phyloP scores from a whole-genome alignment of 1,140 invertebrate genomes.

The Sminthurinus signatus region DNA sequence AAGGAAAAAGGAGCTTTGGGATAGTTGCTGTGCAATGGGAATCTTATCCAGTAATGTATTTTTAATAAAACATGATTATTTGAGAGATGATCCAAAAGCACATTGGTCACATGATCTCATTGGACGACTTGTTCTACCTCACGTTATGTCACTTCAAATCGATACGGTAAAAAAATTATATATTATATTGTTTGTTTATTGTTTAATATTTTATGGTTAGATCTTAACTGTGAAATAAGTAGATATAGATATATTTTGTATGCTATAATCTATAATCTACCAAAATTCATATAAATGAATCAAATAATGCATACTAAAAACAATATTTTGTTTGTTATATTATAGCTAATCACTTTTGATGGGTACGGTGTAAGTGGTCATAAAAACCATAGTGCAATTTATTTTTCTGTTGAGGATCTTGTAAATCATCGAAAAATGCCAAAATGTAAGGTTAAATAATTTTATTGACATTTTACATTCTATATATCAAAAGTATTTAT shows the following conservation, averaged over 20 bases:
- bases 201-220: too few species aligned
- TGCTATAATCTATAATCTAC: too few species aligned
- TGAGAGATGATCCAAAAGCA: constrained; percentile 66
- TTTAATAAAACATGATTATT: constrained; percentile 59
- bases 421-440: constrained; percentile 67
- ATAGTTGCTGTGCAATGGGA: constrained; percentile 68
- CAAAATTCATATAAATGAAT: too few species aligned
- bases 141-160: constrained; percentile 66
- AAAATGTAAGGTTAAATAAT: constrained; percentile 50
- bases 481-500: constrained; percentile 37
- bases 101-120: constrained; percentile 69
- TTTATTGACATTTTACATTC: constrained; percentile 27
- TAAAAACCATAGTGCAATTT: constrained; percentile 77
- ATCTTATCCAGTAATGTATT: constrained; percentile 67
- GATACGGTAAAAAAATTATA: constrained; percentile 59
- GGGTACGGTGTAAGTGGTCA: constrained; percentile 81
- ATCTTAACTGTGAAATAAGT: too few species aligned
- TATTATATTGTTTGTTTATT: too few species aligned
- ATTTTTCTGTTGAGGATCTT: constrained; percentile 67
- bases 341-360: constrained; percentile 79
- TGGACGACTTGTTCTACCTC: constrained; percentile 62
- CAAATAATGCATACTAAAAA: too few species aligned
- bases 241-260: too few species aligned
- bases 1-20: constrained; percentile 69
- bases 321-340: too few species aligned